Evolutionary conservation across 2,113 vertebrate genomes (phyloP), one percentile per base, ranked within the genome.

Genomic region (Phalacrocorax aristotelis): DNA sequence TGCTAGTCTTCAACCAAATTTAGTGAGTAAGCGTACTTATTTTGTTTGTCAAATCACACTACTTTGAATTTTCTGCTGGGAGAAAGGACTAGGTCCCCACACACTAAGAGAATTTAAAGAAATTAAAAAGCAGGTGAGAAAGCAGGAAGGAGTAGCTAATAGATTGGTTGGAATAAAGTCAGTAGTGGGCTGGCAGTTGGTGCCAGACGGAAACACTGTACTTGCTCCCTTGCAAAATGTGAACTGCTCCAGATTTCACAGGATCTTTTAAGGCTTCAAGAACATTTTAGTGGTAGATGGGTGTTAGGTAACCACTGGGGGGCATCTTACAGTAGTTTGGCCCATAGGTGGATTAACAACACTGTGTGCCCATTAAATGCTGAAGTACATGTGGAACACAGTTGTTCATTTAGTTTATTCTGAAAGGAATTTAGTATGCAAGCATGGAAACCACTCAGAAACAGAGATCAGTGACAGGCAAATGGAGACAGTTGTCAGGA

Each of bases 1-100:
- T 86, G 3, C 21, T 10, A 51, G 12, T 62, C 42, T 93, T 77
- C 38, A 83, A 60, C 8, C 12, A 91, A 58, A 76, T 74, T 72
- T 83, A 1, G 0, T 32, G 10, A 74, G 13, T 60, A 58, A 49
- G n/a, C 1, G 0, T 32, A 30, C 80, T 89, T 77, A 13, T 6
- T 84, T 75, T 30, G 18, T 54, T 68, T 83, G 38, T 76, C 44
- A 77, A 77, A 55, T 74, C 60, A 11, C 9, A 68, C 17, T 6
- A 42, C 66, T 83, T 91, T 49, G 29, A 25, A 38, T 81, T 83
- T 95, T 77, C 26, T 87, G 7, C 20, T 77, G 16, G 9, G 25
- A 89, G n/a, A 69, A 79, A 55, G 32, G 17, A 87, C 42, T 76
- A 58, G 19, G 16, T 15, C 17, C 49, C 25, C 55, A 60, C 4